These are phyloP conservation scores for Aegithalos caudatus DNA, from an alignment of 2,113 vertebrate species.

Conservation along the genomic window DNA sequence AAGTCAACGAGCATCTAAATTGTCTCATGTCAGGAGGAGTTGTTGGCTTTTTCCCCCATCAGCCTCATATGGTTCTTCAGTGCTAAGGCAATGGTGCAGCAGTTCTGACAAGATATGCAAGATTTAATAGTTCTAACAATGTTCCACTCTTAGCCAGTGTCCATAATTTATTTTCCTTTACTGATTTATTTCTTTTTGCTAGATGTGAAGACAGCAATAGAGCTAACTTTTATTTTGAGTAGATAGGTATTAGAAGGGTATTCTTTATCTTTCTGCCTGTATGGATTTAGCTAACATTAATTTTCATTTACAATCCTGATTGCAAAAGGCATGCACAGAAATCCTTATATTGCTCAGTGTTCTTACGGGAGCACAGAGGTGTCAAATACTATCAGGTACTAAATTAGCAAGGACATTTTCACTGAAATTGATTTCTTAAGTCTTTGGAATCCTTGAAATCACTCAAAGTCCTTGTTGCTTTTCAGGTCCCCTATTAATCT, in stretches of 20 bases:
- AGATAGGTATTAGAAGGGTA: not conserved
- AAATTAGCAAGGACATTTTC: constrained; percentile 78
- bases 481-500: constrained; percentile 77
- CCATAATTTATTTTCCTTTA: not conserved
- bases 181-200: not conserved
- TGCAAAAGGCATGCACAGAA: not conserved
- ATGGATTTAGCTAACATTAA: constrained; percentile 9
- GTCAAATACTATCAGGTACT: constrained; percentile 66
- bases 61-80: not conserved
- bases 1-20: not conserved
- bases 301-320: constrained; percentile 20
- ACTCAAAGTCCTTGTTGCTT: constrained; percentile 71
- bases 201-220: not conserved
- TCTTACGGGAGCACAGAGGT: constrained; percentile 24
- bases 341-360: not conserved
- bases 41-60: not conserved
- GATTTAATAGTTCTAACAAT: not conserved
- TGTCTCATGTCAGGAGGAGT: not conserved
- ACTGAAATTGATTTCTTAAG: constrained; percentile 77
- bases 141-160: not conserved
- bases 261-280: constrained; percentile 22
- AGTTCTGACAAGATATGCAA: not conserved
- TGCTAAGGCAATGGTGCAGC: not conserved
- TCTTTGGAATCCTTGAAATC: constrained; percentile 75
- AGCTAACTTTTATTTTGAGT: not conserved